Base-by-base conservation (phyloP, 1,140 invertebrate genomes). In the Hyposmocoma kahamanoa region DNA sequence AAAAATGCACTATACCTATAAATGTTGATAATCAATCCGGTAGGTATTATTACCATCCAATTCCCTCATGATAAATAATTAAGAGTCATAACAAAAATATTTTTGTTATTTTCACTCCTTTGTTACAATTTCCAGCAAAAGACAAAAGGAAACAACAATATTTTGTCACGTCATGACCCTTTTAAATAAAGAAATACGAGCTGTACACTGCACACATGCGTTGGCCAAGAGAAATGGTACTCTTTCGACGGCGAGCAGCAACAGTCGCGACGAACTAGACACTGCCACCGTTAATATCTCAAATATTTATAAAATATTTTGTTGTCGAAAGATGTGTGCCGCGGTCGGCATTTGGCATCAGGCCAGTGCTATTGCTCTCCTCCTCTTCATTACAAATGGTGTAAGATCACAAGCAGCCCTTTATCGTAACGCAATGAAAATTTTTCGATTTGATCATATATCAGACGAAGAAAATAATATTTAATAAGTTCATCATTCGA, bases 321-420 rank as follows among this genome's bases (percentile, higher is more conserved):
- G 70, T 71, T 63, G 62, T 63, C 57, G 67, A 68, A 74, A 78
- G 66, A 80, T 74, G 60, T 72, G 69, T 62, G 64, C 53, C 67
- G 66, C 64, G 61, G 55, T 74, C 63, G 72, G 59, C 51, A 70
- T 65, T 82, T 84, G 80, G 80, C 77, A 67, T 50, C 56, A 62
- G 59, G 74, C 80, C 80, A 84, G 71, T 79, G 62, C 59, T 71
- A 71, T 64, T 70, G 69, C 64, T 84, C 72, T 80, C 72, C 74
- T 75, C 72, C 69, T 55, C 61, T 53, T 64, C 60, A 59, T 63
- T 64, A 71, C 67, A 75, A 63, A 50, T 72, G 62, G 57, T 66
- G 62, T 67, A 61, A 74, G 56, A 72, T 71, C 70, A 66, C 68
- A 70, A 61, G 56, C 67, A 68, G 53, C 61, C n/a, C n/a, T n/a